A percentile compares a stretch with the other conserved stretches of the same genome.
Evolutionary conservation across 2,797 vertebrate genomes (phyloP).

Genomic region (Sebastes nivosus): DNA sequence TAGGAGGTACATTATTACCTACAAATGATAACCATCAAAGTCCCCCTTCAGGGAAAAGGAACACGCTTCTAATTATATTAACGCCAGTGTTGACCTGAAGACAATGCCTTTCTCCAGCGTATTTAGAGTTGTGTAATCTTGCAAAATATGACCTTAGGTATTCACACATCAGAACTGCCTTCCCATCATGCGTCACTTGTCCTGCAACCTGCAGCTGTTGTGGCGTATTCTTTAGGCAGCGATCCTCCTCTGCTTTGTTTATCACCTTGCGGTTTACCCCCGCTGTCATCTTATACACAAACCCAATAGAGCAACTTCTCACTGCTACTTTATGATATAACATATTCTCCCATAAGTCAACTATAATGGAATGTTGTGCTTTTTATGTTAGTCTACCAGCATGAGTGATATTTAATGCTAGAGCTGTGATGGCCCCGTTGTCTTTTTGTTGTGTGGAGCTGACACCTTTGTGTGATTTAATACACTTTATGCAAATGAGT

Average conservation of each 20-base stretch:
- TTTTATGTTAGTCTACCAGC: constrained; percentile 29
- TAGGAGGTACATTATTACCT: constrained; percentile 78
- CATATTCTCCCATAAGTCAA: constrained; percentile 40
- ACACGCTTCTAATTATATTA: constrained; percentile 76
- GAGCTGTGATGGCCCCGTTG: constrained; percentile 3
- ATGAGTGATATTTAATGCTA: constrained; percentile 36
- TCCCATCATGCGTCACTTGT: constrained; percentile 55
- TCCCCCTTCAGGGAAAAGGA: constrained; percentile 63
- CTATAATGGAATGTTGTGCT: constrained; percentile 36
- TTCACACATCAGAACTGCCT: constrained; percentile 59
- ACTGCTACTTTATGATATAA: constrained; percentile 21
- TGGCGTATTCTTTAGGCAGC: constrained; percentile 32
- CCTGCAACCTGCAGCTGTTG: constrained; percentile 61
- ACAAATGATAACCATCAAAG: constrained; percentile 75
- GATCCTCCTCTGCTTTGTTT: constrained; percentile 51
- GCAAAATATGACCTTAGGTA: constrained; percentile 60
- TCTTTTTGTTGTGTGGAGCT: constrained; percentile 33
- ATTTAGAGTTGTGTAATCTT: constrained; percentile 58
- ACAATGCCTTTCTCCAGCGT: constrained; percentile 55
- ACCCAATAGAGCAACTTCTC: constrained; percentile 33
- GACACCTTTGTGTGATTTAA: constrained; percentile 56
- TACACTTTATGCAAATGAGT: constrained; percentile 53
- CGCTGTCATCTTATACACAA: constrained; percentile 41
- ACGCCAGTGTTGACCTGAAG: constrained; percentile 66
- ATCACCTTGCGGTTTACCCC: constrained; percentile 58